Conservation (phyloP, 2,888 invertebrate species). For the Drosophila peninsularis region DNA sequence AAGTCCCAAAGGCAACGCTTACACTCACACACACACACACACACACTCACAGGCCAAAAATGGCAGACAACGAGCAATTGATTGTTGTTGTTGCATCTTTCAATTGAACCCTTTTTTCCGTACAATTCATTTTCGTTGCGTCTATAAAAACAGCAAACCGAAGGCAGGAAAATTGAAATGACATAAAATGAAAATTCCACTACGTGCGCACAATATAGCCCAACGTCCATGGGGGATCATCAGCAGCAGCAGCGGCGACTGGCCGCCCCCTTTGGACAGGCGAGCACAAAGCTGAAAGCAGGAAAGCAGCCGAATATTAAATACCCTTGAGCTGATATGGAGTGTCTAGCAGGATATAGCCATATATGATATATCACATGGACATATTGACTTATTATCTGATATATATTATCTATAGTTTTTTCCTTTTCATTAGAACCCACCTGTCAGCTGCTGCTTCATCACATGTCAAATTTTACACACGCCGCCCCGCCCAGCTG, state of each 20-base stretch:
- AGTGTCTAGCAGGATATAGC: background rate
- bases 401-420: no score
- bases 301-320: background rate
- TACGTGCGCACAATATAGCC: conserved; percentile 73
- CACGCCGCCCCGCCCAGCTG: background rate
- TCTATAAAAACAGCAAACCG: conserved; percentile 68
- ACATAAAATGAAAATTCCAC: conserved; percentile 78
- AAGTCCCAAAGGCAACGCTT: conserved; percentile 58
- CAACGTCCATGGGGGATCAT: conserved; percentile 58
- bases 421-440: no score
- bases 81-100: conserved; percentile 62
- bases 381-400: no score
- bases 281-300: conserved; percentile 27
- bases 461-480: background rate
- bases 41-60: conserved; percentile 47
- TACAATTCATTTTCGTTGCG: conserved; percentile 70
- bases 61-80: conserved; percentile 52
- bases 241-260: conserved; percentile 37
- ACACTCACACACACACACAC: conserved; percentile 13
- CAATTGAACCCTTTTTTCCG: conserved; percentile 73
- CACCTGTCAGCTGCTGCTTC: no score
- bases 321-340: background rate
- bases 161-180: conserved; percentile 77
- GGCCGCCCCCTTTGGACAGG: conserved; percentile 6
- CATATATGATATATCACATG: background rate